Evolutionary conservation across 2,113 vertebrate species (phyloP), one percentile per base, ranked within the genome.

Genomic region (Psilopsiagon aurifrons): DNA sequence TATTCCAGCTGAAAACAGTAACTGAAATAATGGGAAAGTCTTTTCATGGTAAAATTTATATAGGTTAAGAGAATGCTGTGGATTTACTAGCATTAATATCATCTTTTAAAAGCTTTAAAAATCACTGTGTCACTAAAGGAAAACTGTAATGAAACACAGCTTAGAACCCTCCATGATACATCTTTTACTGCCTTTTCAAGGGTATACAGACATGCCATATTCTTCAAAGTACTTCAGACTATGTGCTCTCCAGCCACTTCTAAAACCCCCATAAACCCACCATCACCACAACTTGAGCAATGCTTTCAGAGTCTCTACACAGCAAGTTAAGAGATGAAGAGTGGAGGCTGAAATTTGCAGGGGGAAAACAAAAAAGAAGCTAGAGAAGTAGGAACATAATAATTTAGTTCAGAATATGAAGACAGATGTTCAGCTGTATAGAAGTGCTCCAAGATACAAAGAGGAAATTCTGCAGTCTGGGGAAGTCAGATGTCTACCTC

Each of bases 1-100:
- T 73, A 46, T 33, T 87, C 35, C 73, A 86, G 49, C 59, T 93
- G n/a, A 29, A 93, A 97, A 62, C 11, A 49, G 16, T 39, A 80
- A 86, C 24, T 66, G 79, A 86, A 74, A 81, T 66, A 0, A 83
- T 6, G 6, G n/a, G 69, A 69, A 77, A 5, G 4, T 33, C 71
- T 88, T 79, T 66, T 74, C 68, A 46, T 24, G 19, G 17, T 70
- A 83, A 82, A 71, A 83, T 85, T 29, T 78, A 52, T 14, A 52
- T 4, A 46, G 23, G 39, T 66, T 52, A 90, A 60, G 39, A 88
- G 68, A 88, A 63, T 3, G 57, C 13, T 41, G 19, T 37, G 35
- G 9, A 79, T 68, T 95, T 57, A 44, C 39, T 39, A 70, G 73
- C 37, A 73, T 43, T 75, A 74, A 59, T 49, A 78, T 19, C 7